phyloP scores from a whole-genome alignment of 1,140 invertebrate genomes.

The Bombus confusus region DNA sequence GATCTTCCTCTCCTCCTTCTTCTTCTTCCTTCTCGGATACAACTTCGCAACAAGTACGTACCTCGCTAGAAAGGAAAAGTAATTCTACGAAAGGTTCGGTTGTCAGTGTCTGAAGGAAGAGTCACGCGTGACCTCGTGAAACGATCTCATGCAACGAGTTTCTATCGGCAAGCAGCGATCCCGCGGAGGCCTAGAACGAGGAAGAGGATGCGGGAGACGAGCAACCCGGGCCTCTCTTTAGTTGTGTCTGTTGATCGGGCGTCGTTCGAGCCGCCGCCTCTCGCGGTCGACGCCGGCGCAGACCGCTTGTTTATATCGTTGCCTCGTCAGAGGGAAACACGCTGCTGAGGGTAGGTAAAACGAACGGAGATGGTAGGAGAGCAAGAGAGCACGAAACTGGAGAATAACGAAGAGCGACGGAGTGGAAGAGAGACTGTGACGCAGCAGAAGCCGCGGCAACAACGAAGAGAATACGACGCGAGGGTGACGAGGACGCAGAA shows the following conservation, averaged over 20 bases:
- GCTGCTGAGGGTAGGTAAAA: neutral
- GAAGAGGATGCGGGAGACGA: neutral
- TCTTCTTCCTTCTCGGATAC: neutral
- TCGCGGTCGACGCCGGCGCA: conserved; percentile 66
- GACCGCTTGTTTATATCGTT: conserved; percentile 74
- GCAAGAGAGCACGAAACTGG: neutral
- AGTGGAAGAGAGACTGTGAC: neutral
- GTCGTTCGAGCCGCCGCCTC: conserved; percentile 57
- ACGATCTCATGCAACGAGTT: neutral
- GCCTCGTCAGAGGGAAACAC: neutral
- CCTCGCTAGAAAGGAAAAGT: neutral
- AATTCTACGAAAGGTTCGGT: neutral
- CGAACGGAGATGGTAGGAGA: conserved; percentile 8
- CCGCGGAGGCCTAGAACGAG: neutral
- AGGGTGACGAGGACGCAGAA: conserved; percentile 14
- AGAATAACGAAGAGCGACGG: conserved; percentile 14
- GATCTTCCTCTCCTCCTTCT: neutral
- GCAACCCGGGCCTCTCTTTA: conserved; percentile 31
- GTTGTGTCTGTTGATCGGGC: conserved; percentile 48
- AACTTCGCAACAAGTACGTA: neutral
- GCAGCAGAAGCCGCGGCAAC: neutral
- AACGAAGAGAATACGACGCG: neutral
- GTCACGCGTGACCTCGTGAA: neutral
- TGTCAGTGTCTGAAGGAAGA: too few relatives aligned
- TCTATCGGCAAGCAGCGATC: neutral